These are phyloP conservation scores for Scyliorhinus canicula DNA, from an alignment of 2,797 vertebrate genomes.

Conservation along the genomic window DNA sequence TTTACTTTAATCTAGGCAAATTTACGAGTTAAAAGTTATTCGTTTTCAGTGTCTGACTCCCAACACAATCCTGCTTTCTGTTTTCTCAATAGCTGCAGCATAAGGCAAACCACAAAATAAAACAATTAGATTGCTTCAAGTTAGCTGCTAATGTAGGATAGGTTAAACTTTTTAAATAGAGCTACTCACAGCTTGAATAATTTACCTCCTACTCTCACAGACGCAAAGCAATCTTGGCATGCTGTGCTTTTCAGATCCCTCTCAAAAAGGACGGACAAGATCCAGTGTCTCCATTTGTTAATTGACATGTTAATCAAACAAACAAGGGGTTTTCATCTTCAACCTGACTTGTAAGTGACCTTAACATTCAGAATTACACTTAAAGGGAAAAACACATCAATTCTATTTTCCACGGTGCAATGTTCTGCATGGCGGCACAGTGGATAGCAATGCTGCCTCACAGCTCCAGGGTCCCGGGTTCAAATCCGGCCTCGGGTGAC, in stretches of 20 bases:
- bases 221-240: neutral
- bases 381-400: neutral
- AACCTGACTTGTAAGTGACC: slow-evolving; percentile 6
- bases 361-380: neutral
- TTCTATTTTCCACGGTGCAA: neutral
- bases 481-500: too few species aligned
- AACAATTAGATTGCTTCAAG: neutral
- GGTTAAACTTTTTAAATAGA: neutral
- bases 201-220: neutral
- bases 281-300: neutral
- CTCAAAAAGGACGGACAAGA: neutral
- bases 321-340: neutral
- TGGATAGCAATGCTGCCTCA: too few species aligned
- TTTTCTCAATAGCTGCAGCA: neutral
- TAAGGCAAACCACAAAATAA: neutral
- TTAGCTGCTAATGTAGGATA: neutral
- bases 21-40: neutral
- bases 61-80: neutral
- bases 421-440: too few species aligned
- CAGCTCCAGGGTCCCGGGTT: too few species aligned
- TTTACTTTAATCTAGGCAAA: slow-evolving; percentile 7
- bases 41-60: neutral
- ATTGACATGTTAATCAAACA: neutral
- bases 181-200: neutral
- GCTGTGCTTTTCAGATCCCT: neutral